Conservation (phyloP, 1,140 invertebrate species). For the Drosophila sproati region DNA sequence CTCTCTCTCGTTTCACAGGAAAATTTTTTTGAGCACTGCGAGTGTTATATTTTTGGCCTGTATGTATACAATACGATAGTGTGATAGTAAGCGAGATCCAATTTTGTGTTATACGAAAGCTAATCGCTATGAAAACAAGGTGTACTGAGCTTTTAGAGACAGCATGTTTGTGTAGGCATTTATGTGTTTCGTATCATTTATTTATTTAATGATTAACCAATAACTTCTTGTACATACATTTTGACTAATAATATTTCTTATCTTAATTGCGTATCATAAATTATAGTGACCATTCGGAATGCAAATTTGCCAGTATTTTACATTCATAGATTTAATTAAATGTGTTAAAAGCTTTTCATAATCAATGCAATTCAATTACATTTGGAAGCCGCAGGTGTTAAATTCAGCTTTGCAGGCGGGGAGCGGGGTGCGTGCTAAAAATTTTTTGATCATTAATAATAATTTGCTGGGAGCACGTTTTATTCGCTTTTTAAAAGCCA, state of each 20-base stretch:
- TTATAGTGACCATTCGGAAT: slow-evolving; percentile 23
- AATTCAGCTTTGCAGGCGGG: neutral
- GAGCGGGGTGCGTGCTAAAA: neutral
- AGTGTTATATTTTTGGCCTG: slow-evolving; percentile 24
- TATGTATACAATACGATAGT: slow-evolving; percentile 15
- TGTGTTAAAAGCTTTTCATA: slow-evolving; percentile 69
- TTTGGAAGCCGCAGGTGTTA: slow-evolving; percentile 38
- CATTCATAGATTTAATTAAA: slow-evolving; percentile 63
- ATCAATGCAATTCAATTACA: slow-evolving; percentile 24
- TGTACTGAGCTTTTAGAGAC: slow-evolving; percentile 17
- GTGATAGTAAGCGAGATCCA: slow-evolving; percentile 27
- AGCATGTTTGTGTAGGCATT: neutral
- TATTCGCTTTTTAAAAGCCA: slow-evolving; percentile 66
- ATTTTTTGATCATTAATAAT: slow-evolving; percentile 56
- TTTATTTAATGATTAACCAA: neutral
- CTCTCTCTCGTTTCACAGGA: neutral
- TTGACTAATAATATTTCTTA: slow-evolving; percentile 52
- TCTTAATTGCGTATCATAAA: slow-evolving; percentile 59
- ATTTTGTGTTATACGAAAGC: slow-evolving; percentile 29
- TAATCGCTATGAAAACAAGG: slow-evolving; percentile 13
- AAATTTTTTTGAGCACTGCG: slow-evolving; percentile 5
- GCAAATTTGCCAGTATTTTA: slow-evolving; percentile 35
- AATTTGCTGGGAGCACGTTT: slow-evolving; percentile 60
- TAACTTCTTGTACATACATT: neutral
- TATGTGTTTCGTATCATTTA: neutral